These are phyloP conservation scores for Venusia cambrica DNA, from an alignment of 2,888 invertebrate genomes.

Conservation along the genomic window DNA sequence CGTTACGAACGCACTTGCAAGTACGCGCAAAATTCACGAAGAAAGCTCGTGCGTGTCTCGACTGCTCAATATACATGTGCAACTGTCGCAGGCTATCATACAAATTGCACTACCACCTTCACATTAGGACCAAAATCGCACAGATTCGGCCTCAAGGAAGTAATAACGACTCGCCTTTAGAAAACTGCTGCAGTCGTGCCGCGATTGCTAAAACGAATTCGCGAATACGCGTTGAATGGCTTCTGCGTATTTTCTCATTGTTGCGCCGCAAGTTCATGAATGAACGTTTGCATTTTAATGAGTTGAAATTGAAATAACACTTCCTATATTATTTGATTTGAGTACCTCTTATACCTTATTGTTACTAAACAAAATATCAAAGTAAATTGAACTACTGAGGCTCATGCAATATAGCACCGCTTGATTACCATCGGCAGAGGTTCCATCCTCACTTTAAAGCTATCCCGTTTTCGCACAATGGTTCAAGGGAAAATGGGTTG, in stretches of 20 bases:
- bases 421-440: no score
- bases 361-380: no score
- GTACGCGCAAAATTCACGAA: conserved; percentile 75
- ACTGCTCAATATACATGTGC: conserved; percentile 56
- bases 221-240: conserved; percentile 66
- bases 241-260: conserved; percentile 78
- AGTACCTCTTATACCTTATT: conserved; percentile 1
- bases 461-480: no score
- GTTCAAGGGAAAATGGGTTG: no score
- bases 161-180: conserved; percentile 43
- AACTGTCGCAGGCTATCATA: conserved; percentile 25
- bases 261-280: conserved; percentile 62
- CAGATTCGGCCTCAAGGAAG: conserved; percentile 39
- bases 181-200: conserved; percentile 65
- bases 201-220: conserved; percentile 62
- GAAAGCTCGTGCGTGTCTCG: conserved; percentile 75
- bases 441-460: no score
- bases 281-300: conserved; percentile 65
- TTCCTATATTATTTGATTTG: conserved; percentile 9
- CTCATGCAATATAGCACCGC: no score
- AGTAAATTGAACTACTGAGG: no score
- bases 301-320: conserved; percentile 13
- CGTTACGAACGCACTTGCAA: conserved; percentile 65
- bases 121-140: conserved; percentile 45
- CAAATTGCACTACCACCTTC: conserved; percentile 34